Conservation (phyloP, 2,797 vertebrate species). For the Apodemus agrarius region DNA sequence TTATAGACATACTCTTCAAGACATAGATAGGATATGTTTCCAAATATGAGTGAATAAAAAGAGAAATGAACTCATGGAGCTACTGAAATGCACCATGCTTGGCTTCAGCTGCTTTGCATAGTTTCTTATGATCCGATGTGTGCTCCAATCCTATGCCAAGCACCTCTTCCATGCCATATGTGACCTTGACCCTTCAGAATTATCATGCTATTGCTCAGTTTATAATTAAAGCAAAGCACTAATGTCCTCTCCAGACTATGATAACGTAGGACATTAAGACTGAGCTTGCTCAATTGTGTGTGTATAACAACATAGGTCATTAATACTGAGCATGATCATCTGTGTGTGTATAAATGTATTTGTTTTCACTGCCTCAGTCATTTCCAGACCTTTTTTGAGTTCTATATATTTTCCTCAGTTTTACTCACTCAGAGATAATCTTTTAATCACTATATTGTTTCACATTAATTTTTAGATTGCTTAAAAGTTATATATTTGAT, state of each 20-base stretch:
- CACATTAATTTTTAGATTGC: background rate
- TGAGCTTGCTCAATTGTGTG: background rate
- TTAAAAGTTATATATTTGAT: background rate
- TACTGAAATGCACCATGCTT: background rate
- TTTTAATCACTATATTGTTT: background rate
- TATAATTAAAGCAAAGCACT: background rate
- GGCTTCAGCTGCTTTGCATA: background rate
- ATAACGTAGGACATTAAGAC: background rate
- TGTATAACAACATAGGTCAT: background rate
- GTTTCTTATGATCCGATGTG: background rate
- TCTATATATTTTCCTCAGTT: background rate
- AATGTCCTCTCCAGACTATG: background rate
- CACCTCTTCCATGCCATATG: accelerated
- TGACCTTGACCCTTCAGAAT: background rate
- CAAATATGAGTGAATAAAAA: background rate
- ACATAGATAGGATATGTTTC: background rate
- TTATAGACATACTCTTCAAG: background rate
- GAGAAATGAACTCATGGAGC: background rate
- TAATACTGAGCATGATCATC: background rate
- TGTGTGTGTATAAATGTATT: background rate
- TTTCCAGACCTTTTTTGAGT: background rate
- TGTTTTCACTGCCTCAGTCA: background rate
- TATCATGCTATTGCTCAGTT: background rate
- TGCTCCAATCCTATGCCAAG: accelerated
- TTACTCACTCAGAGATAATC: background rate